These are phyloP conservation scores for Tylochromis polylepis DNA, from an alignment of 2,113 vertebrate species.

Conservation along the genomic window DNA sequence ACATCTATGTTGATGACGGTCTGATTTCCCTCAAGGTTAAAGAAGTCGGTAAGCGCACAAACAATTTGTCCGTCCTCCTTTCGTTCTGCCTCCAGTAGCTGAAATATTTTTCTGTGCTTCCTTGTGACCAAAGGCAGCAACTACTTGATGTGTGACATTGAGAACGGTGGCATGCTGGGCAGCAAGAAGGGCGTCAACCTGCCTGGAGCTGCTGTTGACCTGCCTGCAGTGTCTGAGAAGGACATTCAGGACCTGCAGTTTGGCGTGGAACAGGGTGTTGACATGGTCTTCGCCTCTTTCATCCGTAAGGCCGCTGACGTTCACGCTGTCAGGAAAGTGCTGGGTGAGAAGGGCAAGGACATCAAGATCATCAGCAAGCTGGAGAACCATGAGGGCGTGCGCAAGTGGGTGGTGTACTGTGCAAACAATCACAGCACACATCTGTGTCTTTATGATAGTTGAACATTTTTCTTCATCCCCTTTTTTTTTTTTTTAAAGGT, in stretches of 20 bases:
- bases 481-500: slow-evolving; percentile 66
- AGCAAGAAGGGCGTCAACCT: slow-evolving; percentile 98
- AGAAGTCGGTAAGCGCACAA: slow-evolving; percentile 78
- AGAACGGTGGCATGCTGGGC: slow-evolving; percentile 88
- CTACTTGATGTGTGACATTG: slow-evolving; percentile 81
- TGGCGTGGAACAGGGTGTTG: slow-evolving; percentile 90
- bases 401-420: slow-evolving; percentile 74
- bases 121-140: slow-evolving; percentile 72
- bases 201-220: slow-evolving; percentile 88
- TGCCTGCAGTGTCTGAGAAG: slow-evolving; percentile 90
- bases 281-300: slow-evolving; percentile 98
- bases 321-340: slow-evolving; percentile 85
- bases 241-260: slow-evolving; percentile 93
- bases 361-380: slow-evolving; percentile 99
- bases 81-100: neutral
- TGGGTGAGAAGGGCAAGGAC: slow-evolving; percentile 94
- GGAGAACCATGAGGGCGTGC: slow-evolving; percentile 96
- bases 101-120: neutral
- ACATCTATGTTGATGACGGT: slow-evolving; percentile 90
- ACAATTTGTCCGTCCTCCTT: neutral
- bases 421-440: neutral
- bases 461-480: neutral
- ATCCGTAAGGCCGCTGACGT: slow-evolving; percentile 94
- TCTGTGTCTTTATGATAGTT: neutral
- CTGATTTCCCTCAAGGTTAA: slow-evolving; percentile 91